Evolutionary conservation across 2,888 invertebrate genomes (phyloP), one percentile per base, ranked within the genome.

Genomic region (Dascillus cervinus): DNA sequence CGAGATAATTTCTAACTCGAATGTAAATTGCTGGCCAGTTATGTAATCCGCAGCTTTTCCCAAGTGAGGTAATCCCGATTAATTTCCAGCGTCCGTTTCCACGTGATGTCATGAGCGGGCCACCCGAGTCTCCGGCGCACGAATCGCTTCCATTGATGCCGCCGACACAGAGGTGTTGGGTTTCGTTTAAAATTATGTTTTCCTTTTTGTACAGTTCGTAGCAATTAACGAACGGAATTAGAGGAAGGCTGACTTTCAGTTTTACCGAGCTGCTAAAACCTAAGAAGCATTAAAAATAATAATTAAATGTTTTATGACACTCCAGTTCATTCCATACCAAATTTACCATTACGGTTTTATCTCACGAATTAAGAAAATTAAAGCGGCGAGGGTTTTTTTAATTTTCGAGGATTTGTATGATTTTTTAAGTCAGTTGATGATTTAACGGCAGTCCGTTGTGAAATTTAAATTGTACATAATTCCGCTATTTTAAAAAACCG

Each of bases 71-170:
- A 2, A 83, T 64, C 1, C 78, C 83, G 5, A 77, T 69, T 0
- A 71, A 60, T 36, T 73, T 74, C 77, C 77, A 78, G 1, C 24
- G 11, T 13, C 20, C 29, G 10, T 29, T 21, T 1, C 54, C 49
- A 43, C 62, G 59, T 28, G 58, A 57, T 55, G 61, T 67, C 81
- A 84, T 82, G 2, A 85, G 60, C 0, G 84, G 83, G 1, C 83
- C 83, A 1, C 84, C 84, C 1, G 81, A 82, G 47, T 84, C 84
- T 0, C 84, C 84, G 8, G 65, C 69, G 49, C 85, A 85, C 0
- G 81, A 75, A 48, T 84, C 84, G 46, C 76, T 69, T 2, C 72
- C 71, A 31, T 64, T 69, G 14, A 67, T 66, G 0, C 83, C 83
- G 2, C 84, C 84, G 4, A 82, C 83, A 49, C 83, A 83, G 1